Conservation (phyloP, 2,113 vertebrate species). For the Thunnus maccoyii region DNA sequence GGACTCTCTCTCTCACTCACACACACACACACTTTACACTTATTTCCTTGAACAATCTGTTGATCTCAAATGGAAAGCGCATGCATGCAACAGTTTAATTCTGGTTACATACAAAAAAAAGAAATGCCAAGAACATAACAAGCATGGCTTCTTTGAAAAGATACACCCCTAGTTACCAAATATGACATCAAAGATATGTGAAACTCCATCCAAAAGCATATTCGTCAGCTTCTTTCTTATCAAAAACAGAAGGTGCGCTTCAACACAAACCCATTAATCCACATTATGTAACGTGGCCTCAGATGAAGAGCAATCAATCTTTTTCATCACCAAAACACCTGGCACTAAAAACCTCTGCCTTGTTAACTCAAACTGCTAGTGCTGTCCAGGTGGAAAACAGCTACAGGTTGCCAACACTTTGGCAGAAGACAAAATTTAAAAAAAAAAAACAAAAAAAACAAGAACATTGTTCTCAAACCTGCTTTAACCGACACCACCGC, state of each 20-base stretch:
- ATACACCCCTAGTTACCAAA: background rate
- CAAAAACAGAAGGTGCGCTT: constrained; percentile 10
- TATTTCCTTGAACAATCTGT: constrained; percentile 11
- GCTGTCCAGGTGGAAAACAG: background rate
- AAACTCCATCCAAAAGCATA: constrained; percentile 36
- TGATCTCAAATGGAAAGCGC: background rate
- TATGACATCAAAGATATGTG: background rate
- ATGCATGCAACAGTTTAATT: background rate
- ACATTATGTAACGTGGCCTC: constrained; percentile 30
- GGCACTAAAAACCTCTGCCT: constrained; percentile 1
- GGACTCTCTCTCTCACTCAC: background rate
- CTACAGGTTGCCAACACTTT: background rate
- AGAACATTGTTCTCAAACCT: background rate
- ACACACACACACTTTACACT: background rate
- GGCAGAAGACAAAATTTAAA: background rate
- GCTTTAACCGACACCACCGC: constrained; percentile 1
- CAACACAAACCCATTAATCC: constrained; percentile 15
- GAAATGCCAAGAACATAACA: background rate
- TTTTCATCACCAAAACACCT: background rate
- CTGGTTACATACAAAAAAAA: background rate
- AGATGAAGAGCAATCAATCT: constrained; percentile 5
- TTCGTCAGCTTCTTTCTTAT: background rate
- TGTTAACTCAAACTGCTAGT: background rate
- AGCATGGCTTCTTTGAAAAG: background rate
- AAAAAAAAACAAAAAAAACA: background rate